Evolutionary conservation across 2,888 invertebrate species (phyloP).

Genomic region (Nemoura dubitans): DNA sequence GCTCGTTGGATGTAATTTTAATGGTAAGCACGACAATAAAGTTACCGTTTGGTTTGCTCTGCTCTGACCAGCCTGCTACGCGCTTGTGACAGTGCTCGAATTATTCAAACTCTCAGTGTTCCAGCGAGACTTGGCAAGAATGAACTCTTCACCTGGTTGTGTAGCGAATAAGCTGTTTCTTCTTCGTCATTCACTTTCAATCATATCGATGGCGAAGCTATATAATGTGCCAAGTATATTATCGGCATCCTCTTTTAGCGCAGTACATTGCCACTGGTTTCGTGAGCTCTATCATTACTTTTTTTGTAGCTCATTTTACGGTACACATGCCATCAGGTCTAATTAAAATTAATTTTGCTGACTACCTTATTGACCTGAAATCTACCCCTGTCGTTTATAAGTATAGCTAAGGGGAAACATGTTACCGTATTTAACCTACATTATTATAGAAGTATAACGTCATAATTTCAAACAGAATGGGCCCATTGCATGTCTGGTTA

Average conservation of each 20-base stretch:
- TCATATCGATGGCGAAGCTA: neutral
- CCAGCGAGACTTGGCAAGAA: neutral
- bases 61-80: neutral
- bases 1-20: neutral
- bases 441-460: neutral
- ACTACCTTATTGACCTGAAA: constrained; percentile 5
- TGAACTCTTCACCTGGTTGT: constrained; percentile 12
- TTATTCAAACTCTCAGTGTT: neutral
- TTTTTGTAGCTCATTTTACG: too few relatives aligned
- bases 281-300: neutral
- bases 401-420: neutral
- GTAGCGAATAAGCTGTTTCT: neutral
- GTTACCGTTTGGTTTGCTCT: neutral
- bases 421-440: neutral
- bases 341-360: neutral
- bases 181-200: constrained; percentile 12
- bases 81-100: neutral
- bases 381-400: neutral
- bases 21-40: neutral
- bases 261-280: neutral
- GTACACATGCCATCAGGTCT: neutral
- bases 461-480: neutral
- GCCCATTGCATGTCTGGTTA: neutral
- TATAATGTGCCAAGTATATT: neutral
- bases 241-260: neutral